Evolutionary conservation across 1,140 invertebrate species (phyloP).

Genomic region (Neodiprion pinetum): DNA sequence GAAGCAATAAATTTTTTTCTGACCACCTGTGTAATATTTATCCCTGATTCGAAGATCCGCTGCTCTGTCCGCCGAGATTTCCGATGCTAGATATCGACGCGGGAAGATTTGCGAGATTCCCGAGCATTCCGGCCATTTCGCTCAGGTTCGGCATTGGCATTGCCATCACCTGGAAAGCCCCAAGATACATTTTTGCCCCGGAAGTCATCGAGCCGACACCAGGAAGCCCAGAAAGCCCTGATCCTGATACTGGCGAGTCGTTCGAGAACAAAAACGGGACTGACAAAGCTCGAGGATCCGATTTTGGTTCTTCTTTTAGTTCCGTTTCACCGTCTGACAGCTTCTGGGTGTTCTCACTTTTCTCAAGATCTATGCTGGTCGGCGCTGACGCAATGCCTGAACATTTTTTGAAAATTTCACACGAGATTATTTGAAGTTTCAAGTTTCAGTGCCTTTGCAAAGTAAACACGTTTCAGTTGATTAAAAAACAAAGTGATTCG

Average conservation of each 20-base stretch:
- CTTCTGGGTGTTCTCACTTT: not conserved
- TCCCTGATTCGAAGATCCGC: no score
- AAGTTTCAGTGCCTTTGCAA: no score
- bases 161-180: not conserved
- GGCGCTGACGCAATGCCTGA: slow-evolving; percentile 24
- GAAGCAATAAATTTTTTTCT: no score
- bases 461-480: no score
- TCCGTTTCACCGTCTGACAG: not conserved
- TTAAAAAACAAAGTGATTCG: no score
- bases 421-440: no score
- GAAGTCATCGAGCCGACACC: not conserved
- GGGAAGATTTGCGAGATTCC: not conserved
- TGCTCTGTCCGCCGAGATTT: no score
- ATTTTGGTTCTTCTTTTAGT: not conserved
- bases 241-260: not conserved
- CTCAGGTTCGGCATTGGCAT: not conserved
- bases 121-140: not conserved
- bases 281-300: not conserved
- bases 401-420: slow-evolving; percentile 16
- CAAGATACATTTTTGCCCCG: not conserved
- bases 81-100: no score
- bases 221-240: not conserved
- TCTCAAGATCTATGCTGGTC: not conserved
- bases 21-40: no score
- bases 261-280: not conserved